Conservation (phyloP, 1,140 invertebrate species). For the Nixonia krombeini region DNA sequence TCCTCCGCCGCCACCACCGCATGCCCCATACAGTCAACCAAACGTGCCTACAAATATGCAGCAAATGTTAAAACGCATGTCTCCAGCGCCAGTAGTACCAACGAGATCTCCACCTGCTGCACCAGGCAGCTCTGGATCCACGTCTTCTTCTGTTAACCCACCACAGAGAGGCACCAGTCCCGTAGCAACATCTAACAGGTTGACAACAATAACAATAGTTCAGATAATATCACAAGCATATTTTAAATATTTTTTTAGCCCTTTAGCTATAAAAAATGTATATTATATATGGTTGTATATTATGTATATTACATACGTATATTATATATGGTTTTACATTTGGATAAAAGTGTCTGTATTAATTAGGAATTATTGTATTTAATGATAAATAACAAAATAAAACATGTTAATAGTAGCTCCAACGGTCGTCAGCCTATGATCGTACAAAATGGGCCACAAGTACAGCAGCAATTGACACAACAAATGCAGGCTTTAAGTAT, state of each 20-base stretch:
- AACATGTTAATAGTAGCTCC: constrained; percentile 35
- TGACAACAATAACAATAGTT: no score
- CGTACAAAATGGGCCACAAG: constrained; percentile 85
- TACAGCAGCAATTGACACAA: constrained; percentile 87
- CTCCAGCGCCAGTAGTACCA: constrained; percentile 79
- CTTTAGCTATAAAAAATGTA: no score
- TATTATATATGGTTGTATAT: no score
- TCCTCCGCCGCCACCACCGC: constrained; percentile 82
- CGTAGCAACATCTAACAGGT: constrained; percentile 73
- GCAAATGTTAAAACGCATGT: constrained; percentile 88
- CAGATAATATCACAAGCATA: no score
- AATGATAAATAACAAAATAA: not conserved
- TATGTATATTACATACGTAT: no score
- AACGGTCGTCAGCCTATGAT: constrained; percentile 81
- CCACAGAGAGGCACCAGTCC: constrained; percentile 83
- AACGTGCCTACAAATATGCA: constrained; percentile 80
- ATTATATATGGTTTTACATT: no score
- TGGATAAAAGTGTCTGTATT: no score
- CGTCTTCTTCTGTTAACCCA: constrained; percentile 65
- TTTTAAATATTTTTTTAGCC: no score
- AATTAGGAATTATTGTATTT: no score
- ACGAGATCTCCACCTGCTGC: constrained; percentile 74
- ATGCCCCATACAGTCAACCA: constrained; percentile 66
- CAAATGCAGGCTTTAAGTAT: constrained; percentile 89
- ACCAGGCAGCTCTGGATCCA: constrained; percentile 59